Evolutionary conservation across 2,113 vertebrate genomes (phyloP).

Genomic region (Tupaia tana): DNA sequence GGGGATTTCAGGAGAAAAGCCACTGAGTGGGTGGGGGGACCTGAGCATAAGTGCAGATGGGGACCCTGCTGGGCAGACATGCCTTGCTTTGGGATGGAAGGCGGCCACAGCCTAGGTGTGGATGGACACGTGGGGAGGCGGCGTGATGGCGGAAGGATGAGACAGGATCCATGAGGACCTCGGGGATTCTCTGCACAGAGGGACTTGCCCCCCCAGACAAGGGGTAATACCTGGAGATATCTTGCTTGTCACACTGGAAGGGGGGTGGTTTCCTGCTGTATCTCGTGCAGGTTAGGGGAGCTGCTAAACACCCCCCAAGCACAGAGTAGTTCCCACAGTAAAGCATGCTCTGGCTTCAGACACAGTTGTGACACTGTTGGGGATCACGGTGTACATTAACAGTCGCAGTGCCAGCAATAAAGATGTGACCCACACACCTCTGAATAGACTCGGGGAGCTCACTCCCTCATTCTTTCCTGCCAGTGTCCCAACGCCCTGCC

Average conservation of each 20-base stretch:
- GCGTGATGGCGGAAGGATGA: fast-evolving
- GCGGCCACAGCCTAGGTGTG: background rate
- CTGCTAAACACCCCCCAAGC: background rate
- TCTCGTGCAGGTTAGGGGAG: background rate
- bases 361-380: background rate
- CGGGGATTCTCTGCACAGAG: background rate
- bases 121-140: fast-evolving
- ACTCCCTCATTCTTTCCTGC: no score
- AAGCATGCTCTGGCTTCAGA: background rate
- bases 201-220: background rate
- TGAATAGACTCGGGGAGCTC: no score
- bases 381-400: background rate
- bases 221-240: background rate
- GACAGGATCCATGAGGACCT: fast-evolving
- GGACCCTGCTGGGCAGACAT: background rate
- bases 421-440: background rate
- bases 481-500: no score
- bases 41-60: background rate
- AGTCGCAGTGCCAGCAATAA: background rate
- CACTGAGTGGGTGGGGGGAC: background rate
- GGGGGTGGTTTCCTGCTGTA: background rate
- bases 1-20: background rate
- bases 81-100: background rate
- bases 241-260: background rate
- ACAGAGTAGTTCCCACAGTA: background rate